phyloP scores from a whole-genome alignment of 2,113 vertebrate species.

The Clarias batrachus region DNA sequence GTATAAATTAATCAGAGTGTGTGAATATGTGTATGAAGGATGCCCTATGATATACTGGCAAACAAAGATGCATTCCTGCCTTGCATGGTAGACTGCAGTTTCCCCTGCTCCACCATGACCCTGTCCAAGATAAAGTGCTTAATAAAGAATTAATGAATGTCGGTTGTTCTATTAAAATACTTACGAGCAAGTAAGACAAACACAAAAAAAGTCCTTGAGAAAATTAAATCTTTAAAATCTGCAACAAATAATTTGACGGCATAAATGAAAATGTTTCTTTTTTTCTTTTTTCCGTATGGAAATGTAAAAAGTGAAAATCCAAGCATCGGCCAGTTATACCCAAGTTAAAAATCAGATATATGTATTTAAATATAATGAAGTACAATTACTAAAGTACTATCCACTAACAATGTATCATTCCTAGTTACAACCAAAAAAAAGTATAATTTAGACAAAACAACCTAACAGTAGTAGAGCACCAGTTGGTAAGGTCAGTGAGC shows the following conservation, averaged over 20 bases:
- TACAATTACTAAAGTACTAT: neutral
- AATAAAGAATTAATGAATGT: neutral
- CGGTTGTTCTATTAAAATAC: neutral
- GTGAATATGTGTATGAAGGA: neutral
- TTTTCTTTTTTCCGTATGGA: neutral
- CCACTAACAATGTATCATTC: too few species aligned
- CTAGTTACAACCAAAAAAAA: too few species aligned
- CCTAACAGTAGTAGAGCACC: neutral
- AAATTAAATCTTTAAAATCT: neutral
- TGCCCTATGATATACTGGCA: neutral
- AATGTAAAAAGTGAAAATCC: neutral
- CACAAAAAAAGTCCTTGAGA: neutral
- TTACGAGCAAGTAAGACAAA: neutral
- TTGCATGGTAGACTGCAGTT: neutral
- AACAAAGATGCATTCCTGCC: neutral
- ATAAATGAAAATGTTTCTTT: neutral
- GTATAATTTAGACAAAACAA: neutral
- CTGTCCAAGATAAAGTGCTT: neutral
- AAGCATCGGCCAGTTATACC: neutral
- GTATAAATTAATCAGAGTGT: too few species aligned
- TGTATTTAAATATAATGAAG: neutral
- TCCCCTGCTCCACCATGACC: neutral
- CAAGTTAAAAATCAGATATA: neutral
- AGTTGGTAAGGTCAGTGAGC: neutral
- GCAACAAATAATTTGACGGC: neutral